Evolutionary conservation across 2,797 vertebrate genomes (phyloP).

Genomic region (Cossypha heuglini): DNA sequence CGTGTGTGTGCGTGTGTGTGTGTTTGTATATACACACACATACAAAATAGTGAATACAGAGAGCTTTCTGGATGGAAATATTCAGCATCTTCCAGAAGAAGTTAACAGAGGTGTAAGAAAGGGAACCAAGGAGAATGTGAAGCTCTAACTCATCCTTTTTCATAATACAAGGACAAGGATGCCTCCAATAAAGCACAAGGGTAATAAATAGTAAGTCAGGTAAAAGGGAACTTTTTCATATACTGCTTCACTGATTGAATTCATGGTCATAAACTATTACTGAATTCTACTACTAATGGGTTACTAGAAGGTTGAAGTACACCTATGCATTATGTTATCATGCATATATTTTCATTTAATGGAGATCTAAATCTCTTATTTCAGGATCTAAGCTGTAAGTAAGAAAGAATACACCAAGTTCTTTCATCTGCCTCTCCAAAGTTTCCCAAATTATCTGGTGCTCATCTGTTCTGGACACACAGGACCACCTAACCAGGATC

Average conservation of each 20-base stretch:
- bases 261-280: neutral
- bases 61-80: neutral
- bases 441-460: neutral
- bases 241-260: neutral
- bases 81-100: neutral
- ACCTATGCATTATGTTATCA: neutral
- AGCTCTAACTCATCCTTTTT: neutral
- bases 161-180: neutral
- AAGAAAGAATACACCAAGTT: neutral
- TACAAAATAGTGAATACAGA: neutral
- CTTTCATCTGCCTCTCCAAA: neutral
- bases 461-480: neutral
- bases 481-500: neutral
- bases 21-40: rapidly evolving
- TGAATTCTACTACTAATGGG: neutral
- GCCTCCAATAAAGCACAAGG: neutral
- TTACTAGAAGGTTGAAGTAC: neutral
- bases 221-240: neutral
- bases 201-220: neutral
- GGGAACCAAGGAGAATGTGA: neutral
- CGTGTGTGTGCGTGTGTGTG: neutral
- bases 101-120: neutral
- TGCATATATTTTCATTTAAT: neutral
- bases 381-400: neutral
- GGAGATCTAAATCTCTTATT: neutral